Conservation (phyloP, 35 echinoderm and acorn worm species). For the Stichopus chloronotus region DNA sequence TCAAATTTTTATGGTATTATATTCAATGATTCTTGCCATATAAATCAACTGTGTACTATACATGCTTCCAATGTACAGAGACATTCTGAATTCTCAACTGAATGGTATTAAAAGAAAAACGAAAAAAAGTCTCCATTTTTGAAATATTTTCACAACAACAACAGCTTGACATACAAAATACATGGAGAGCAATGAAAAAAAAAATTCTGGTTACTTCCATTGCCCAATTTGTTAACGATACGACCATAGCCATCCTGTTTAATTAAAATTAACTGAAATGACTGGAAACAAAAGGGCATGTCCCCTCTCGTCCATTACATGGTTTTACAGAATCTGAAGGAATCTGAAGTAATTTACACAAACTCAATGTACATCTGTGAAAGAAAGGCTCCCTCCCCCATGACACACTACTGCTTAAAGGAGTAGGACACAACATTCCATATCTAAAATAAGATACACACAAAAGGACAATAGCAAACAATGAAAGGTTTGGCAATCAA, state of each 20-base stretch:
- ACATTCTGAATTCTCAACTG: slow-evolving; percentile 1
- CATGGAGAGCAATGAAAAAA: not conserved
- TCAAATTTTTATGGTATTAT: not conserved
- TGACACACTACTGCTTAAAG: too few species aligned
- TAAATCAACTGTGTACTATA: slow-evolving; percentile 47
- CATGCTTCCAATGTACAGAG: slow-evolving; percentile 40
- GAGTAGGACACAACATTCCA: too few species aligned
- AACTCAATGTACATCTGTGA: too few species aligned
- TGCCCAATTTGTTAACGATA: not conserved
- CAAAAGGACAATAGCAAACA: too few species aligned
- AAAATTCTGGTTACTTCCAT: not conserved
- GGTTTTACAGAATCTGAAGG: too few species aligned
- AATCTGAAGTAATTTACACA: too few species aligned
- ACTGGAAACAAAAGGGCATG: not conserved
- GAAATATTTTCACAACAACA: slow-evolving; percentile 38
- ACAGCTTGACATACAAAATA: slow-evolving; percentile 27
- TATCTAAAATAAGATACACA: too few species aligned
- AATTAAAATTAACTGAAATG: not conserved
- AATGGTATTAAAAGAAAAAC: not conserved
- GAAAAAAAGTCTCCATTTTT: not conserved
- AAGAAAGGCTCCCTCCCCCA: too few species aligned
- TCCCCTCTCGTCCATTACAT: too few species aligned
- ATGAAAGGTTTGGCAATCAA: too few species aligned
- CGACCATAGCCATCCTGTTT: not conserved
- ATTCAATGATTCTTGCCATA: slow-evolving; percentile 48